Evolutionary conservation across 2,113 vertebrate genomes (phyloP).

Genomic region (Bungarus multicinctus): DNA sequence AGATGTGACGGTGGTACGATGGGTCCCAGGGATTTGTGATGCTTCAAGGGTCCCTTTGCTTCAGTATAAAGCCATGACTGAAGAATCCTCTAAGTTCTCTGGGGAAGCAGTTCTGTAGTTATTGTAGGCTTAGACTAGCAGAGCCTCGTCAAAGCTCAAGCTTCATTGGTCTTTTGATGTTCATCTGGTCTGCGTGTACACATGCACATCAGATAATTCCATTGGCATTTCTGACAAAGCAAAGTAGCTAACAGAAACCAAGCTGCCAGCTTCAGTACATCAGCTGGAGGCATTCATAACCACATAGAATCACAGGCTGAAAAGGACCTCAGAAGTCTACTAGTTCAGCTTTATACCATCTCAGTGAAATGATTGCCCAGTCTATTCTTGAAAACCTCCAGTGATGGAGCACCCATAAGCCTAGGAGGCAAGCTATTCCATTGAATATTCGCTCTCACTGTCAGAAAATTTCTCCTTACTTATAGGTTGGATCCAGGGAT

Average conservation of each 20-base stretch:
- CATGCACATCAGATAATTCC: background rate
- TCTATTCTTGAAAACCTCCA: background rate
- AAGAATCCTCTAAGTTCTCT: background rate
- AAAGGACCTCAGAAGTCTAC: background rate
- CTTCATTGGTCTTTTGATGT: background rate
- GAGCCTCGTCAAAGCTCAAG: background rate
- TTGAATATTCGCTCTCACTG: background rate
- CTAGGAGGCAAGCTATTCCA: background rate
- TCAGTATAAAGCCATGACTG: background rate
- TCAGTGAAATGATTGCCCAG: background rate
- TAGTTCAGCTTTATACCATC: background rate
- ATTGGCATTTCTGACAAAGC: background rate
- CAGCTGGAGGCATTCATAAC: background rate
- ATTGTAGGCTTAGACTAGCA: background rate
- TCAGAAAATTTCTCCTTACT: background rate
- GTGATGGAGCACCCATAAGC: background rate
- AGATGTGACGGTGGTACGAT: background rate
- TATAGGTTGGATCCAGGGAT: too few relatives aligned
- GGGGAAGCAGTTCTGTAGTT: background rate
- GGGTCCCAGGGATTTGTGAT: background rate
- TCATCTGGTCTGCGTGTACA: background rate
- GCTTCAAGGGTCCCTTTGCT: background rate
- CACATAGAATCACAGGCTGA: background rate
- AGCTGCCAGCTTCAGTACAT: background rate
- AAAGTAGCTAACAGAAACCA: background rate